These are phyloP conservation scores for Collichthys lucidus DNA, from an alignment of 2,113 vertebrate genomes.

Conservation along the genomic window DNA sequence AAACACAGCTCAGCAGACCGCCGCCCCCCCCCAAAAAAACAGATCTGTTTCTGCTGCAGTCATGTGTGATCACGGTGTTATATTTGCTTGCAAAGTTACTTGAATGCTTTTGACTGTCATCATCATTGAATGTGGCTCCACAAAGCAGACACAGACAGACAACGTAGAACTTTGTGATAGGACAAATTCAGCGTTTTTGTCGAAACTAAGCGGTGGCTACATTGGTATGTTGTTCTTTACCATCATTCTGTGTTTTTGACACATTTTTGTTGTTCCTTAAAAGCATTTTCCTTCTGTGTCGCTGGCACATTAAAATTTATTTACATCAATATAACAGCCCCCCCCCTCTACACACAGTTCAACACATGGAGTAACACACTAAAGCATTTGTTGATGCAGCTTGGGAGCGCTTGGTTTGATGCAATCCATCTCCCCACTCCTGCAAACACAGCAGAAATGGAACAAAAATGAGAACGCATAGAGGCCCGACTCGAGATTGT, in stretches of 20 bases:
- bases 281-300: background rate
- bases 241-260: background rate
- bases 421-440: background rate
- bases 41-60: background rate
- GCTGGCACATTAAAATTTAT: background rate
- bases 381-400: background rate
- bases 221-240: background rate
- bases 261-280: background rate
- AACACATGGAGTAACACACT: background rate
- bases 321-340: background rate
- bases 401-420: background rate
- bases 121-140: background rate
- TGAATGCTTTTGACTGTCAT: background rate
- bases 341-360: background rate
- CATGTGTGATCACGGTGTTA: too few relatives aligned
- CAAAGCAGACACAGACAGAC: background rate
- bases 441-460: conserved; percentile 6
- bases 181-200: background rate
- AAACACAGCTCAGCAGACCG: background rate
- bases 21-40: too few relatives aligned
- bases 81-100: background rate
- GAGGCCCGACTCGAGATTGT: background rate
- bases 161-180: background rate
- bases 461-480: background rate
- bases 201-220: background rate